Percentiles rank a stretch among this genome's conserved stretches.
phyloP scores from a whole-genome alignment of 2,113 vertebrate species.

The Xenotilapia longispinis region DNA sequence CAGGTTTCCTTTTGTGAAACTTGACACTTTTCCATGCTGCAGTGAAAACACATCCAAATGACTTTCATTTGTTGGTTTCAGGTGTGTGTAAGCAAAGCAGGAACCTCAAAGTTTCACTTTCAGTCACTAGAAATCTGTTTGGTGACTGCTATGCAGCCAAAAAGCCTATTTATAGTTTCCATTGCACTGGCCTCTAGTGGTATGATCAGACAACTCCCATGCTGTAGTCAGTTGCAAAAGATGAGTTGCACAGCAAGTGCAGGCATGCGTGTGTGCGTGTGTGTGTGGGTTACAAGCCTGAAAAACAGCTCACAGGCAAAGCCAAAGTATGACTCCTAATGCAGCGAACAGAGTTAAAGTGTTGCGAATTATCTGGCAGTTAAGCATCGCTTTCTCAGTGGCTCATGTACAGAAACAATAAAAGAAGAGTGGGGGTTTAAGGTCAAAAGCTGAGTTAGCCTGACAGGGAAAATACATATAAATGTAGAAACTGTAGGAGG shows the following conservation, averaged over 20 bases:
- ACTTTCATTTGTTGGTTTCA: neutral
- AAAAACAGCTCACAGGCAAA: constrained; percentile 5
- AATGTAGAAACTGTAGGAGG: neutral
- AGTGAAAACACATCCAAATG: neutral
- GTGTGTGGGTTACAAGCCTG: neutral
- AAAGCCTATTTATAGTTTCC: constrained; percentile 10
- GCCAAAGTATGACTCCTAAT: neutral
- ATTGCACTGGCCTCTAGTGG: constrained; percentile 20
- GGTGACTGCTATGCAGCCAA: neutral
- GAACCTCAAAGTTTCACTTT: neutral
- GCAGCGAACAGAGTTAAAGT: neutral
- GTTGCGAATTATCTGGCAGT: neutral
- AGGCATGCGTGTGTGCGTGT: neutral
- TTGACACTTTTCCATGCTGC: neutral
- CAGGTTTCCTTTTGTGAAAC: neutral
- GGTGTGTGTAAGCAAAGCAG: neutral
- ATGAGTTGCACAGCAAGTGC: neutral
- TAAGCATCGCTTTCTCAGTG: neutral
- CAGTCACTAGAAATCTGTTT: constrained; percentile 1
- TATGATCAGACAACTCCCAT: constrained; percentile 3
- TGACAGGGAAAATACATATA: neutral
- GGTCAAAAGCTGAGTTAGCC: neutral
- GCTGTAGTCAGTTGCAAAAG: neutral
- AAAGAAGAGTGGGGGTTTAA: neutral
- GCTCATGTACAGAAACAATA: neutral